A percentile compares a stretch with the other conserved stretches of the same genome.
Evolutionary conservation across 2,113 vertebrate genomes (phyloP).

Genomic region (Halcyon senegalensis): DNA sequence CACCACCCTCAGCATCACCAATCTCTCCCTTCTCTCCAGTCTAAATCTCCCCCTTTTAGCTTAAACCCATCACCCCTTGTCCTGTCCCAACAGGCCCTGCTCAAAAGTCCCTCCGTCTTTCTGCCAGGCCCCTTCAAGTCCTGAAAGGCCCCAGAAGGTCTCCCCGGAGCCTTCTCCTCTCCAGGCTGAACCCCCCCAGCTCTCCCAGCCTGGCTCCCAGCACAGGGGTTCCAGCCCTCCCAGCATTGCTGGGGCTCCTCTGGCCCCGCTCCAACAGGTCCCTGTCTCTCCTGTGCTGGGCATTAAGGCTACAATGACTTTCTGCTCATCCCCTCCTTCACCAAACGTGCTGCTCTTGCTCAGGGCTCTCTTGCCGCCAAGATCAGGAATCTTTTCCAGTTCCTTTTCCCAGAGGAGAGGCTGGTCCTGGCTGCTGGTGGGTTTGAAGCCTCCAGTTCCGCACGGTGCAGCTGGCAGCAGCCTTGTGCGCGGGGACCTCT

Average conservation of each 20-base stretch:
- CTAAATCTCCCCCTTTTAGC: background rate
- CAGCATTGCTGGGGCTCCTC: background rate
- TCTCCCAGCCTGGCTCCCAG: background rate
- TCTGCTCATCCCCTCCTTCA: rapidly evolving
- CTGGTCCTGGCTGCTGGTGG: background rate
- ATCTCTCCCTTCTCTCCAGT: background rate
- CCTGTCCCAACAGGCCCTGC: no score
- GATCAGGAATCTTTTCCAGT: background rate
- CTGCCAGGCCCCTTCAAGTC: no score
- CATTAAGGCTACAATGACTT: rapidly evolving
- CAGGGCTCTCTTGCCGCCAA: background rate
- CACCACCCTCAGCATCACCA: background rate
- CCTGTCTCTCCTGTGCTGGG: background rate
- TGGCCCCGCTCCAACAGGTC: background rate
- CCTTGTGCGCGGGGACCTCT: background rate
- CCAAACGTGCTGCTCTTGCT: background rate
- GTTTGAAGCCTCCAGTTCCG: background rate
- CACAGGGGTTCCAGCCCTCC: background rate
- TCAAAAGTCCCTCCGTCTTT: no score
- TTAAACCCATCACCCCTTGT: no score
- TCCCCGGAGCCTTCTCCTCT: background rate
- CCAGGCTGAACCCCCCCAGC: background rate
- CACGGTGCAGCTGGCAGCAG: background rate
- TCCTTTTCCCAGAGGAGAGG: background rate
- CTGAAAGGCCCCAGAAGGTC: no score